Evolutionary conservation across 2,888 invertebrate genomes (phyloP).

Genomic region (Scaptodrosophila latifasciaeformis): DNA sequence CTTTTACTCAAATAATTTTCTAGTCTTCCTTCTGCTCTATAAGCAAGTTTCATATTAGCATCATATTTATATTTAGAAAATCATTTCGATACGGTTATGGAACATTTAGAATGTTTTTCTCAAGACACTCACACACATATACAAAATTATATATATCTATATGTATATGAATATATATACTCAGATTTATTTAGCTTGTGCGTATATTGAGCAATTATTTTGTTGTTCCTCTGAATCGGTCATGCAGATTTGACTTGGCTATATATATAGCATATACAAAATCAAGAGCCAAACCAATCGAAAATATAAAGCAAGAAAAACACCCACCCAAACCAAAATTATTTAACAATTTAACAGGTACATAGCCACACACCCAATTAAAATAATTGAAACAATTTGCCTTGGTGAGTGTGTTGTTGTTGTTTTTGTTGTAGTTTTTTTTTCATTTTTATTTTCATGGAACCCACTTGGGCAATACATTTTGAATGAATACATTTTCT

Average conservation of each 20-base stretch:
- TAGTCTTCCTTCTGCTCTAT: too few relatives aligned
- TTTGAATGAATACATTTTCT: slow-evolving; percentile 63
- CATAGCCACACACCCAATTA: slow-evolving; percentile 24
- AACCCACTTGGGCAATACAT: slow-evolving; percentile 59
- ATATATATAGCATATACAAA: slow-evolving; percentile 51
- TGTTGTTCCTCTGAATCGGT: slow-evolving; percentile 46
- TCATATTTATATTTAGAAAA: slow-evolving; percentile 69
- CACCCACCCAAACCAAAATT: slow-evolving; percentile 34
- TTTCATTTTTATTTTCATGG: slow-evolving; percentile 52
- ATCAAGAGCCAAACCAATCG: slow-evolving; percentile 7
- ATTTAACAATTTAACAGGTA: slow-evolving; percentile 32
- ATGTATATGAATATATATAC: slow-evolving; percentile 23
- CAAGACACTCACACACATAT: not conserved
- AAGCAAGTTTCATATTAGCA: too few relatives aligned
- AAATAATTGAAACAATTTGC: slow-evolving; percentile 34
- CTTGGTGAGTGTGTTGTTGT: slow-evolving; percentile 2
- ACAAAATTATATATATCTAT: not conserved
- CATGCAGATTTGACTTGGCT: too few relatives aligned
- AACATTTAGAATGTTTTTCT: slow-evolving; percentile 49
- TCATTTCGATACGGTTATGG: slow-evolving; percentile 52
- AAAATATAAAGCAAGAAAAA: too few relatives aligned
- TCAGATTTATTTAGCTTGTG: slow-evolving; percentile 27
- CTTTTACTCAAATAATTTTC: too few relatives aligned
- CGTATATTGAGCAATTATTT: slow-evolving; percentile 61
- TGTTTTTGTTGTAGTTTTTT: slow-evolving; percentile 3